phyloP scores from a whole-genome alignment of 2,113 vertebrate species.

The Pedetes capensis region DNA sequence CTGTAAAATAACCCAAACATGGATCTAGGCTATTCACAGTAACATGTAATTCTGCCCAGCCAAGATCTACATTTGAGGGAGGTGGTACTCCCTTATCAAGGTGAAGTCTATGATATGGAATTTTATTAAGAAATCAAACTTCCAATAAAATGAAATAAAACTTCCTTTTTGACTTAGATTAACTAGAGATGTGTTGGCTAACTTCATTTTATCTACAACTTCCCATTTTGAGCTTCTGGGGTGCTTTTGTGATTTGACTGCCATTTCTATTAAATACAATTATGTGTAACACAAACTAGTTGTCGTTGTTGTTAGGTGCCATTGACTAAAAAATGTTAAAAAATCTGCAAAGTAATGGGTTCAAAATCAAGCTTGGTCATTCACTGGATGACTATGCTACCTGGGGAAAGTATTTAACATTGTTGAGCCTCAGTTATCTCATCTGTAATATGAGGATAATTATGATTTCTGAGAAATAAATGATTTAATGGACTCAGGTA shows the following conservation, averaged over 20 bases:
- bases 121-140: conserved; percentile 8
- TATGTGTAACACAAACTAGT: neutral
- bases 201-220: neutral
- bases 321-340: conserved; percentile 17
- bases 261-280: neutral
- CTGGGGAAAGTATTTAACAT: neutral
- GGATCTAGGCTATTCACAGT: neutral
- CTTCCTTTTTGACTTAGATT: neutral
- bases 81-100: neutral
- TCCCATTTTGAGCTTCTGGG: neutral
- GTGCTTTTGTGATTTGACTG: neutral
- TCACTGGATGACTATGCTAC: neutral
- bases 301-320: too few relatives aligned
- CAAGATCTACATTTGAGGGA: neutral
- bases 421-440: neutral
- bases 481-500: neutral
- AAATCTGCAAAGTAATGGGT: neutral
- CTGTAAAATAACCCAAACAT: neutral
- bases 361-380: neutral
- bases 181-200: neutral
- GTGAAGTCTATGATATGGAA: neutral
- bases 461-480: conserved; percentile 1
- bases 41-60: neutral
- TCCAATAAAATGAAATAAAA: too few relatives aligned
- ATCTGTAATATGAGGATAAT: neutral